phyloP scores from a whole-genome alignment of 2,113 vertebrate species.

The Otus sunia region DNA sequence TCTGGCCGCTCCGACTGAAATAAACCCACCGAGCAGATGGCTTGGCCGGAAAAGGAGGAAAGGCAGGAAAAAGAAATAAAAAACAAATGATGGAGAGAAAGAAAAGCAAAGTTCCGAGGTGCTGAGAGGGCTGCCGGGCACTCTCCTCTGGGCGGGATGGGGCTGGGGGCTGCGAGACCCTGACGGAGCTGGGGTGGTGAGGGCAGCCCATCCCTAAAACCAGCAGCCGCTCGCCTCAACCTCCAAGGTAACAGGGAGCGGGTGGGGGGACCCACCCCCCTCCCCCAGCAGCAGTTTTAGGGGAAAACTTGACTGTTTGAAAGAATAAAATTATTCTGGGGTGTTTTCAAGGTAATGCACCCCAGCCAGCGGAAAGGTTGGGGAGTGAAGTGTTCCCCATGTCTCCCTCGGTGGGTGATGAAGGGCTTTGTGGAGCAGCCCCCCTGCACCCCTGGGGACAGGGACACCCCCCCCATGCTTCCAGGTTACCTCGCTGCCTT shows the following conservation, averaged over 20 bases:
- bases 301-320: not conserved
- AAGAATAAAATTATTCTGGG: not conserved
- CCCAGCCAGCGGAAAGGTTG: not conserved
- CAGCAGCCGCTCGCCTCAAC: not conserved
- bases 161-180: not conserved
- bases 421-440: not conserved
- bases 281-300: rapidly evolving
- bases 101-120: not conserved
- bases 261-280: not conserved
- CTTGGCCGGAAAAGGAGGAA: slow-evolving; percentile 32
- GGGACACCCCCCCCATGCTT: not conserved
- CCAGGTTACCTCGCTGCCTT: slow-evolving; percentile 78
- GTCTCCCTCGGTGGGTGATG: not conserved
- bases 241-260: rapidly evolving
- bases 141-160: rapidly evolving
- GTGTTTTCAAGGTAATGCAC: not conserved
- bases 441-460: not conserved
- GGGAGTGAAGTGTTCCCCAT: not conserved
- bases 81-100: not conserved
- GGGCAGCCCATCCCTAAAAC: not conserved
- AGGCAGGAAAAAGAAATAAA: not conserved
- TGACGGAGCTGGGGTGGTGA: not conserved
- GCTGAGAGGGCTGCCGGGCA: not conserved
- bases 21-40: slow-evolving; percentile 30
- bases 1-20: not conserved